Base-by-base conservation (phyloP, 1,140 invertebrate species). In the Aphaenogaster floridana region DNA sequence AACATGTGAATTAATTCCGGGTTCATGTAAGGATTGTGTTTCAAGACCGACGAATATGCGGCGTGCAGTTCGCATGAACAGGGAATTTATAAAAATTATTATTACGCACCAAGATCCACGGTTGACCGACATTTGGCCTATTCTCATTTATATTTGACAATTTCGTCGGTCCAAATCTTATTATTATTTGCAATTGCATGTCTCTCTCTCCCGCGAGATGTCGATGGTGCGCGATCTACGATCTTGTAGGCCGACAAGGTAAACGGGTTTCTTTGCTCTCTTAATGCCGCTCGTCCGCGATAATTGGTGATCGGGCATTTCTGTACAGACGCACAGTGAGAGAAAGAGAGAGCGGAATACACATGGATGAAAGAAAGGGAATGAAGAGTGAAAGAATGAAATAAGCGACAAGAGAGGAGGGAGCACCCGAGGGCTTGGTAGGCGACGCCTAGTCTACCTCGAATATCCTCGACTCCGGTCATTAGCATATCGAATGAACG, bases 361-460 rank as follows among this genome's bases (percentile, higher is more conserved):
- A 63, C 61, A 77, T 72, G 71, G 54, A 45, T 68, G 17, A 61
- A 34, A 42, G 59, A 48, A 71, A 61, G 87, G 81, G 72, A 57
- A 68, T 21, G 34, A 59, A 34, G 48, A 48, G 42, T 39, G 61
- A 77, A 79, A 87, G 78, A 81, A 54, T 88, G 61, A 84, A 78
- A 80, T 84, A 81, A 87, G 59, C 64, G 79, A 85, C 74, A 86
- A 88, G 86, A 88, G 88, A 68, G 87, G 87, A 86, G 88, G 78
- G 86, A 88, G 59, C 83, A 92, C 83, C 91, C 80, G 91, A 92
- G 90, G 88, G 92, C 68, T 85, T 59, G 86, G 57, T 87, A 88
- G 93, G 93, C 93, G 93, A 93, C 93, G 89, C 84, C 80, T 91
- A 92, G 93, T 94, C 92, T 93, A 91, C 88, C 76, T 69, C 84